phyloP scores from a whole-genome alignment of 1,140 invertebrate species.

The Pseudomyrmex concolor region DNA sequence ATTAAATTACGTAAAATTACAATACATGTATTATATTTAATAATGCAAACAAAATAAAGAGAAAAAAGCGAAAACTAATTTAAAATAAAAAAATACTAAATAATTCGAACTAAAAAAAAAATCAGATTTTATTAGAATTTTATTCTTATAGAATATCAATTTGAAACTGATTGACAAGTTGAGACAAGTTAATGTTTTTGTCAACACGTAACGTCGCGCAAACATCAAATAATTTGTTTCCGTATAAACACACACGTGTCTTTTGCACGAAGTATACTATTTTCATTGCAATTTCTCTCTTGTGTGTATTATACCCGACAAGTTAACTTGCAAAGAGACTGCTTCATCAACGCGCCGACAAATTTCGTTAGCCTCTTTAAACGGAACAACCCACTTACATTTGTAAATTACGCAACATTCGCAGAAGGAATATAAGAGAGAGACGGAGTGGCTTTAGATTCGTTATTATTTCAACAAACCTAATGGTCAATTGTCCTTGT shows the following conservation, averaged over 20 bases:
- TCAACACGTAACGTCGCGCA: too few relatives aligned
- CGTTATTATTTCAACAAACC: slow-evolving; percentile 70
- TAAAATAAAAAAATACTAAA: too few relatives aligned
- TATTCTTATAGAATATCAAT: too few relatives aligned
- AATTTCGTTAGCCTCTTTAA: slow-evolving; percentile 70
- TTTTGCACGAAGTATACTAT: neutral
- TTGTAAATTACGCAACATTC: slow-evolving; percentile 75
- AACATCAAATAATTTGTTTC: neutral
- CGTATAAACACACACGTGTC: neutral
- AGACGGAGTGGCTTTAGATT: slow-evolving; percentile 79
- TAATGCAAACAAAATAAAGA: too few relatives aligned
- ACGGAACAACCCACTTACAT: slow-evolving; percentile 71
- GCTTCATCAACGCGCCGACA: slow-evolving; percentile 51
- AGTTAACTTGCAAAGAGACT: slow-evolving; percentile 43
- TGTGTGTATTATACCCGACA: neutral
- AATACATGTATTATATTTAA: too few relatives aligned
- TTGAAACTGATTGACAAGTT: too few relatives aligned
- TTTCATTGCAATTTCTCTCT: slow-evolving; percentile 7
- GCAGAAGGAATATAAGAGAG: slow-evolving; percentile 64
- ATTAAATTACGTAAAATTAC: too few relatives aligned
- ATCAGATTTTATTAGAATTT: too few relatives aligned
- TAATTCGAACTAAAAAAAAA: too few relatives aligned
- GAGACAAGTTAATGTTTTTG: too few relatives aligned
- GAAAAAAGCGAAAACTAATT: too few relatives aligned
- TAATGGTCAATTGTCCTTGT: slow-evolving; percentile 65